Evolutionary conservation across 2,113 vertebrate species (phyloP), one percentile per base, ranked within the genome.

Genomic region (Lampris megalopsis): DNA sequence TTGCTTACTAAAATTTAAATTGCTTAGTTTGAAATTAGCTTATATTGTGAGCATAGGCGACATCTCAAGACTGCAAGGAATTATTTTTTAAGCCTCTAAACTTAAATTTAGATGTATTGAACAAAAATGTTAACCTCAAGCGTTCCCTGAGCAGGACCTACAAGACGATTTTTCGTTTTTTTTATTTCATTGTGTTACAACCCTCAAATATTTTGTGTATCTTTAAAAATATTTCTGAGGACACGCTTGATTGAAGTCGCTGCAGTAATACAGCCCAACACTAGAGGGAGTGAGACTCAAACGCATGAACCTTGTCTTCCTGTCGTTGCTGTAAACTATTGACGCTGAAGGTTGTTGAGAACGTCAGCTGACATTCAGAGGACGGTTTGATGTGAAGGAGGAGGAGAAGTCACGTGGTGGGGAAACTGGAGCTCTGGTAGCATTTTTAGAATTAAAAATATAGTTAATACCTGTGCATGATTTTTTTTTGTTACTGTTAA

Each of bases 211-310:
- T 40, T 7, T 52, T n/a, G 6, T 24, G 1, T 9, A 48, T n/a
- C 8, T 47, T 4, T 45, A 40, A 13, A 24, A 36, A 41, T 3
- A 0, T 50, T 5, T 2, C 38, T 2, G 5, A 45, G 37, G 57
- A 42, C 5, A 38, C 8, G 6, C 3, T 13, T 73, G 9, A 62
- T 24, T 24, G 24, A 24, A 24, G 24, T 24, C 24, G 10, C 0
- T 10, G 41, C 54, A 52, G 36, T 82, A 64, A 8, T 63, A 50
- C 58, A 58, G 10, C 3, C 60, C 57, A 53, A 82, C 87, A 81
- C 75, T 54, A 88, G 91, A 82, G 79, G 82, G 81, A 1, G 77
- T 63, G 54, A 59, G 11, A 75, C 68, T 73, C 80, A 75, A 79
- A 24, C 24, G 24, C 37, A 68, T 36, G 65, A 79, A 35, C 10